Percentiles rank a stretch among this genome's conserved stretches.
Evolutionary conservation across 2,113 vertebrate species (phyloP).

Genomic region (Butorides virescens): DNA sequence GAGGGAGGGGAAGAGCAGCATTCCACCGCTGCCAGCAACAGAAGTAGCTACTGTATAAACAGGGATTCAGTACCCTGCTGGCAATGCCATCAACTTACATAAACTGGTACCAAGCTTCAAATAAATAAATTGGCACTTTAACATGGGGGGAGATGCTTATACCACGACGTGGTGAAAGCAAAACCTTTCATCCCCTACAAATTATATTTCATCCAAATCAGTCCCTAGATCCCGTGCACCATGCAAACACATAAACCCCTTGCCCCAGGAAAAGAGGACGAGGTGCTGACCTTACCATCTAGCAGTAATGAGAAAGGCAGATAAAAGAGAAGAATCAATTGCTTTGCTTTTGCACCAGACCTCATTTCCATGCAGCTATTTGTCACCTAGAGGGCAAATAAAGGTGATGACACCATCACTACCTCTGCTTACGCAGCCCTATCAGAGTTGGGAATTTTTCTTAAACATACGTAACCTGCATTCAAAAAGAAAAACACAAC

Average conservation of each 20-base stretch:
- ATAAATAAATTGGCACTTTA: not conserved
- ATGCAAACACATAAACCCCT: not conserved
- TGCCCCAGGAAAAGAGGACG: not conserved
- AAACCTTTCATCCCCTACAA: not conserved
- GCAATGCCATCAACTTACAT: not conserved
- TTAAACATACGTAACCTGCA: fast-evolving
- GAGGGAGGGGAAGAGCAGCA: not conserved
- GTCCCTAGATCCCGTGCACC: not conserved
- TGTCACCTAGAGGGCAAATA: not conserved
- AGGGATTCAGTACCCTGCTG: not conserved
- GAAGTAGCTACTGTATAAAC: not conserved
- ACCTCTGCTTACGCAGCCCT: not conserved
- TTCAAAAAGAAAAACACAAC: not conserved
- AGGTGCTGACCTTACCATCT: not conserved
- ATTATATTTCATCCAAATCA: not conserved
- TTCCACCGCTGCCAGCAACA: not conserved
- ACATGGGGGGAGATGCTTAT: not conserved
- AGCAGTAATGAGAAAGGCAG: not conserved
- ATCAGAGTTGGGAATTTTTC: not conserved
- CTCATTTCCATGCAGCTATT: not conserved
- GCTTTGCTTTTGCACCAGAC: not conserved
- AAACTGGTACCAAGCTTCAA: not conserved
- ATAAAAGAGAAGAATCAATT: not conserved
- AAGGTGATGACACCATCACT: not conserved
- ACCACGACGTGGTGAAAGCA: not conserved